phyloP scores from a whole-genome alignment of 2,113 vertebrate species.

The Penelope pileata region DNA sequence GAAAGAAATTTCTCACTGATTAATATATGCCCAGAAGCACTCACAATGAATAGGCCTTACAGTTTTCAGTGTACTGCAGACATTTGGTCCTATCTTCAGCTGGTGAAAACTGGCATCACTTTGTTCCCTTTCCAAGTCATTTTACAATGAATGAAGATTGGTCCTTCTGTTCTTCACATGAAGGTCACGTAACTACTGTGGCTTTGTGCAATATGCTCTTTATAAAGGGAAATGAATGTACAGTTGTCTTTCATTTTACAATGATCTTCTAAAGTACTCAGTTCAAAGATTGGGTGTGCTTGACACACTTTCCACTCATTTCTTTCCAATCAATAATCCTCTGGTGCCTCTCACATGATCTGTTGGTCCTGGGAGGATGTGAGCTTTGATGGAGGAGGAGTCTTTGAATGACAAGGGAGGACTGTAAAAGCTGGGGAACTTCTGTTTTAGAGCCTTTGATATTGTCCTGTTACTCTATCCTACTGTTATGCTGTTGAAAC shows the following conservation, averaged over 20 bases:
- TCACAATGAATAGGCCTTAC: not conserved
- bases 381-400: slow-evolving; percentile 52
- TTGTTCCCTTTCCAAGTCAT: slow-evolving; percentile 52
- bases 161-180: slow-evolving; percentile 61
- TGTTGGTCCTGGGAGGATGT: slow-evolving; percentile 33
- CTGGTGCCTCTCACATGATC: slow-evolving; percentile 62
- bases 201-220: slow-evolving; percentile 61
- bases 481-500: slow-evolving; percentile 17
- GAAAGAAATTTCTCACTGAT: slow-evolving; percentile 21
- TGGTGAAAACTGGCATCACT: slow-evolving; percentile 33
- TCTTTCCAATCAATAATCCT: slow-evolving; percentile 57
- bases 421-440: slow-evolving; percentile 62
- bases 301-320: slow-evolving; percentile 57
- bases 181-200: slow-evolving; percentile 59
- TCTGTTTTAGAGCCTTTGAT: slow-evolving; percentile 53
- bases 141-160: slow-evolving; percentile 32
- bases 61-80: not conserved
- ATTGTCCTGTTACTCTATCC: not conserved
- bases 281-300: slow-evolving; percentile 61
- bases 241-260: slow-evolving; percentile 66
- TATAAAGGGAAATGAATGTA: slow-evolving; percentile 64
- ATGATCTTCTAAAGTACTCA: slow-evolving; percentile 49
- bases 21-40: slow-evolving; percentile 14
- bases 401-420: slow-evolving; percentile 53
- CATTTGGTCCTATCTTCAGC: slow-evolving; percentile 1